These are phyloP conservation scores for Montipora cactus DNA, from an alignment of 64 coral and sea anemone genomes.

Conservation along the genomic window DNA sequence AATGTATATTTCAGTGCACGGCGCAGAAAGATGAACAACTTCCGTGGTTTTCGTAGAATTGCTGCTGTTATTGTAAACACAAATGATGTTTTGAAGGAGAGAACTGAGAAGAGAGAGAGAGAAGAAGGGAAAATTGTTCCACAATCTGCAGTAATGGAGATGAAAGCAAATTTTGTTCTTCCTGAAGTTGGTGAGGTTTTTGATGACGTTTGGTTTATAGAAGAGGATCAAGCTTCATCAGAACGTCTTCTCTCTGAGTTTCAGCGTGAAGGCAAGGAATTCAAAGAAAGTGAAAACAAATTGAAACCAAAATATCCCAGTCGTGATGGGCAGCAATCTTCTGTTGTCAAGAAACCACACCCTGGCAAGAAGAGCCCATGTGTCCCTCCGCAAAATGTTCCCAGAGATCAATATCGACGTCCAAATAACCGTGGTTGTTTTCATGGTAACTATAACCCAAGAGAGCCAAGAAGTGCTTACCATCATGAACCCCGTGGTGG, in stretches of 20 bases:
- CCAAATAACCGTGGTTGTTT: not conserved
- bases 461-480: slow-evolving; percentile 1
- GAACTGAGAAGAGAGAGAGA: slow-evolving; percentile 65
- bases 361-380: not conserved
- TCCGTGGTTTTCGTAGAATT: slow-evolving; percentile 73
- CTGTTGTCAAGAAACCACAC: slow-evolving; percentile 10
- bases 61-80: slow-evolving; percentile 84
- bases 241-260: slow-evolving; percentile 78
- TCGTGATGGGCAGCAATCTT: not conserved
- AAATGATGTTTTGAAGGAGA: slow-evolving; percentile 74
- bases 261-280: slow-evolving; percentile 78
- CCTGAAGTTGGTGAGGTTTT: slow-evolving; percentile 88
- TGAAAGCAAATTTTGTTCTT: slow-evolving; percentile 94
- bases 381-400: not conserved
- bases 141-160: slow-evolving; percentile 88
- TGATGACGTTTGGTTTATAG: slow-evolving; percentile 96
- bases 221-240: slow-evolving; percentile 69
- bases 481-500: not conserved
- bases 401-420: too few relatives aligned
- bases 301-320: slow-evolving; percentile 7
- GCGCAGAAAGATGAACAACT: slow-evolving; percentile 85
- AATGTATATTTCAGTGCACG: slow-evolving; percentile 93
- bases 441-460: slow-evolving; percentile 11
- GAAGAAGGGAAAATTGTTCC: slow-evolving; percentile 91
- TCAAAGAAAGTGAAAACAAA: slow-evolving; percentile 57